Evolutionary conservation across 2,888 invertebrate species (phyloP).

Genomic region (Xestia sexstrigata): DNA sequence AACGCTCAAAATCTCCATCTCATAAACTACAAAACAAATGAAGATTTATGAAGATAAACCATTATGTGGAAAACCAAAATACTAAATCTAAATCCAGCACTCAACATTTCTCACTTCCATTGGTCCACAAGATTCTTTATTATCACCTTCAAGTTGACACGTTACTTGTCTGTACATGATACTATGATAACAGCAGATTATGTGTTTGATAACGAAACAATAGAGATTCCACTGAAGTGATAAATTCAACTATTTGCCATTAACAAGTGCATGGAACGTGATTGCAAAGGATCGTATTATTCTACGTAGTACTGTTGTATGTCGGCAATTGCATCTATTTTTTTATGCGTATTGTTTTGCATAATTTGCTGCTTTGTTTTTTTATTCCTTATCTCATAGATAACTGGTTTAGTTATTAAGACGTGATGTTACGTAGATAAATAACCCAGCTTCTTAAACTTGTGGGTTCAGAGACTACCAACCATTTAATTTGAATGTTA

Average conservation of each 20-base stretch:
- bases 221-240: constrained; percentile 62
- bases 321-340: constrained; percentile 29
- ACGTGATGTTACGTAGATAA: too few relatives aligned
- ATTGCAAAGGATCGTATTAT: constrained; percentile 35
- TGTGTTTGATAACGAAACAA: constrained; percentile 69
- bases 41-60: constrained; percentile 2
- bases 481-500: not conserved
- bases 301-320: constrained; percentile 25
- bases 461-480: not conserved
- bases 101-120: constrained; percentile 25
- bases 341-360: constrained; percentile 28
- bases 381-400: constrained; percentile 6
- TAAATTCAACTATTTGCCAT: constrained; percentile 63
- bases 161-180: constrained; percentile 67
- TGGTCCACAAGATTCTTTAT: constrained; percentile 33
- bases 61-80: constrained; percentile 8
- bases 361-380: constrained; percentile 20
- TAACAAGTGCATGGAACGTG: constrained; percentile 51
- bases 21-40: constrained; percentile 16
- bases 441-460: not conserved
- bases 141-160: constrained; percentile 61
- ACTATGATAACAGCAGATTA: constrained; percentile 69
- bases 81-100: constrained; percentile 28
- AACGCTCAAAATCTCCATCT: not conserved
- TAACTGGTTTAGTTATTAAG: not conserved